phyloP scores from a whole-genome alignment of 2,113 vertebrate species.

The Tachysurus fulvidraco region DNA sequence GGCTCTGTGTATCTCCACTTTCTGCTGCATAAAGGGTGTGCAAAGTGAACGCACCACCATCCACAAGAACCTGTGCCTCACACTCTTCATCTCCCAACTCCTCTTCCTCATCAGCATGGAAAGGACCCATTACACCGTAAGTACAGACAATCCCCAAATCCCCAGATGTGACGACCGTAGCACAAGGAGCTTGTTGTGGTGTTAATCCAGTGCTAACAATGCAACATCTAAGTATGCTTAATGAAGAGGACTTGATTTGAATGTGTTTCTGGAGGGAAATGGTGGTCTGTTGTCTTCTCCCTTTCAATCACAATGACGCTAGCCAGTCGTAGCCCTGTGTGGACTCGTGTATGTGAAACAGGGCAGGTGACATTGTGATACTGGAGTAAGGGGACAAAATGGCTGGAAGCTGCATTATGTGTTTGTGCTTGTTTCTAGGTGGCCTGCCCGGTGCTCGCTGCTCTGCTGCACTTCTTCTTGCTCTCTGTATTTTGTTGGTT shows the following conservation, averaged over 20 bases:
- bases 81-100: constrained; percentile 54
- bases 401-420: background rate
- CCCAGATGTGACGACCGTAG: background rate
- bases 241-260: background rate
- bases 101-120: constrained; percentile 81
- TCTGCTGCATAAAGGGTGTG: constrained; percentile 90
- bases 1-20: constrained; percentile 87
- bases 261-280: too few species aligned
- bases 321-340: background rate
- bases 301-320: background rate
- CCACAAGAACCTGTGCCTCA: constrained; percentile 87
- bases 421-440: constrained; percentile 68
- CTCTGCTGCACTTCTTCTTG: constrained; percentile 88
- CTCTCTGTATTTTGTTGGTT: constrained; percentile 92
- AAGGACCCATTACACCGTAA: constrained; percentile 87
- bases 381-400: background rate
- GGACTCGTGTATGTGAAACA: background rate
- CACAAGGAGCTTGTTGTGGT: background rate
- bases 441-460: constrained; percentile 85
- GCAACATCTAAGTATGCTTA: background rate
- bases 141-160: constrained; percentile 33
- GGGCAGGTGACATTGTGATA: background rate
- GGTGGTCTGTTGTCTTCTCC: too few species aligned
- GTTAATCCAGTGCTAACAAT: background rate
- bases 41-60: constrained; percentile 92